These are phyloP conservation scores for Engystomops pustulosus DNA, from an alignment of 2,113 vertebrate species.

Conservation along the genomic window DNA sequence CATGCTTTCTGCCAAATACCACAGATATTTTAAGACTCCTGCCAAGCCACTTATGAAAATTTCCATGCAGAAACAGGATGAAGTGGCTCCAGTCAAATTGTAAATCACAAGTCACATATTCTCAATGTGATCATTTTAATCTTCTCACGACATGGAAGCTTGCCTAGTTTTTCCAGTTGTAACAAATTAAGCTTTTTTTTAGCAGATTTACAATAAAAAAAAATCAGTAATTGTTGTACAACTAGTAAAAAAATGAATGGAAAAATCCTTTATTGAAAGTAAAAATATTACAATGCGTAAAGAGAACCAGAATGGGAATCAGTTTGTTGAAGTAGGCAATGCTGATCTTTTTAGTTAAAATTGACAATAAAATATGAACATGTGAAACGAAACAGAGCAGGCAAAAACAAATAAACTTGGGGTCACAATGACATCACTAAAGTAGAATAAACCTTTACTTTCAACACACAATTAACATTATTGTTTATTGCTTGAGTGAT, in stretches of 20 bases:
- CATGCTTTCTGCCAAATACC: constrained; percentile 62
- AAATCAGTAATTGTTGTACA: neutral
- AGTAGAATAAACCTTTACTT: constrained; percentile 56
- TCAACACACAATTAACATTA: constrained; percentile 40
- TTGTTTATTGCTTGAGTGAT: constrained; percentile 10
- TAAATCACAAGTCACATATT: constrained; percentile 62
- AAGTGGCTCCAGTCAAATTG: constrained; percentile 38
- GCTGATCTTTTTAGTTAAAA: constrained; percentile 23
- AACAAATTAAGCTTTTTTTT: constrained; percentile 62
- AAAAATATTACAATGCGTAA: neutral
- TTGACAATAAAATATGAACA: constrained; percentile 34
- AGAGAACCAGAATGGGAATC: constrained; percentile 27
- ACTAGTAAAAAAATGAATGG: neutral
- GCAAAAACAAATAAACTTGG: neutral
- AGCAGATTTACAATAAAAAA: constrained; percentile 64
- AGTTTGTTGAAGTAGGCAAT: constrained; percentile 44
- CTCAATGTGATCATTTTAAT: constrained; percentile 61
- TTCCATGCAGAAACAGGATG: constrained; percentile 60
- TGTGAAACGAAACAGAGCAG: neutral
- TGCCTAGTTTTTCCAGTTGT: constrained; percentile 65
- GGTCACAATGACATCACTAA: neutral
- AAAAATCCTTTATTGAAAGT: neutral
- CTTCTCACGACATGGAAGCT: constrained; percentile 63
- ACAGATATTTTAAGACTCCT: constrained; percentile 63
- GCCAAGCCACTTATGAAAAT: constrained; percentile 67